Evolutionary conservation across 2,797 vertebrate genomes (phyloP).

Genomic region (Enteromius trimaculatus): DNA sequence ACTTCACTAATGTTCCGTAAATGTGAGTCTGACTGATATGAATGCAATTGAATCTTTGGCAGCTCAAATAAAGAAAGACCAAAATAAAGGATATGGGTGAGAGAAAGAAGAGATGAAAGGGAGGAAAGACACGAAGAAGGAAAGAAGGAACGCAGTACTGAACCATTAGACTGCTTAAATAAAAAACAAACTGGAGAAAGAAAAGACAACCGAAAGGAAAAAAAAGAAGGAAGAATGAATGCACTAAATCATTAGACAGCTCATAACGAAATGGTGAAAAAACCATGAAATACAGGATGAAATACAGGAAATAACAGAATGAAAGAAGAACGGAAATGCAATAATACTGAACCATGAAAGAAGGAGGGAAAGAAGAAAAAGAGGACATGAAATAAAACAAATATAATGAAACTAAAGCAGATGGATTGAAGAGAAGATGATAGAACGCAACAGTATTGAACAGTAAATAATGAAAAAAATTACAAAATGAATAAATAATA

Average conservation of each 20-base stretch:
- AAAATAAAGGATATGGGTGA: neutral
- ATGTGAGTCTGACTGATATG: constrained; percentile 55
- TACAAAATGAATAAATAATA: neutral
- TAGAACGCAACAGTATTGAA: neutral
- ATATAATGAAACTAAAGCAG: too few relatives aligned
- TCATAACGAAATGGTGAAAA: neutral
- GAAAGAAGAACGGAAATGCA: neutral
- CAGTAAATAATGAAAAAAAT: too few relatives aligned
- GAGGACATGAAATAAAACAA: neutral
- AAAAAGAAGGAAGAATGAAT: neutral
- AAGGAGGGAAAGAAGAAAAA: neutral
- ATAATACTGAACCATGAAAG: neutral
- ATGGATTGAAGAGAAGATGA: neutral
- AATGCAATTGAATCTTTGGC: constrained; percentile 32
- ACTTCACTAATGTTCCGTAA: constrained; percentile 65
- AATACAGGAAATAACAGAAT: too few relatives aligned
- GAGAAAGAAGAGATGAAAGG: neutral
- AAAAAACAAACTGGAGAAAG: neutral
- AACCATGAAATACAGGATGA: neutral
- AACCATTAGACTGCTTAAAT: neutral
- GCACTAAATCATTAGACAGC: neutral
- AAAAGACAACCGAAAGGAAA: neutral
- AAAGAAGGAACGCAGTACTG: neutral
- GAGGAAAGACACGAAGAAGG: neutral
- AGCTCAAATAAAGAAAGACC: neutral